Evolutionary conservation across 2,113 vertebrate genomes (phyloP).

Genomic region (Aleadryas rufinucha): DNA sequence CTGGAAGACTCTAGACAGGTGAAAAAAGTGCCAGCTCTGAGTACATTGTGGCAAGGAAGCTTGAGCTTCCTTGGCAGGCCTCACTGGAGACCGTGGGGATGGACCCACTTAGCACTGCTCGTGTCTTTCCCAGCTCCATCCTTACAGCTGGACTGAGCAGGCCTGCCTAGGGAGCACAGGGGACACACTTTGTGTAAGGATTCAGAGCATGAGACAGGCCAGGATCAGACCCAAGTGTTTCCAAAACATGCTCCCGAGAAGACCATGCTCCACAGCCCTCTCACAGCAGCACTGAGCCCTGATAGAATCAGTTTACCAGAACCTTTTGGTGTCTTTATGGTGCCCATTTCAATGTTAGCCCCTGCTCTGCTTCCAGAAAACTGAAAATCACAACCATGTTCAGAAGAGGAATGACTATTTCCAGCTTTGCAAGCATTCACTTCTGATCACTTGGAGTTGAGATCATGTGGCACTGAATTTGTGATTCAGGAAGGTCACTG

Average conservation of each 20-base stretch:
- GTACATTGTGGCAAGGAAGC: background rate
- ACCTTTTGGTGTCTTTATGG: background rate
- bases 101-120: background rate
- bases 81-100: background rate
- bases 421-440: background rate
- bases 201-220: background rate
- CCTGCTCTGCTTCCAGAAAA: background rate
- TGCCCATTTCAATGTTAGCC: background rate
- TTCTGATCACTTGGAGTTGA: background rate
- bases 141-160: background rate
- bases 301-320: background rate
- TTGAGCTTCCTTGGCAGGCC: background rate
- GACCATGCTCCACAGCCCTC: background rate
- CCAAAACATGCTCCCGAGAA: background rate
- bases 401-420: background rate
- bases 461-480: background rate
- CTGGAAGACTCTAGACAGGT: background rate
- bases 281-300: background rate
- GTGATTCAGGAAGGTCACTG: background rate
- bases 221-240: background rate
- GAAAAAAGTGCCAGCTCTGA: background rate
- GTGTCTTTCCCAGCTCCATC: rapidly evolving
- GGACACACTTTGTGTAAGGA: background rate
- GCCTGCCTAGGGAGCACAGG: background rate
- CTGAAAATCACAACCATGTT: background rate